These are phyloP conservation scores for Hyles euphorbiae DNA, from an alignment of 1,140 invertebrate species.

Conservation along the genomic window DNA sequence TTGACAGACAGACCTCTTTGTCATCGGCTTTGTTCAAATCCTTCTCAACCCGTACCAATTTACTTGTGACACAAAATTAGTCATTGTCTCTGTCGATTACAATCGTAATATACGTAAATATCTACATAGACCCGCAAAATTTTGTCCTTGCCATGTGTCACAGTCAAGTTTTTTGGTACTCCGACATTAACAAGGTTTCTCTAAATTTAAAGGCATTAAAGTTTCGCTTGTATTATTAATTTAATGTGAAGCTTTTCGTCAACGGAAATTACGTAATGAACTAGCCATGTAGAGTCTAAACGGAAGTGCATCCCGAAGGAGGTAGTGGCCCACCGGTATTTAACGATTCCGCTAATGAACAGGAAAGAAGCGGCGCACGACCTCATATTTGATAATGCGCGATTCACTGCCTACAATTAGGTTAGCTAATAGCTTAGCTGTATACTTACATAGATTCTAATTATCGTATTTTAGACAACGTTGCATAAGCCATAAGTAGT, in stretches of 20 bases:
- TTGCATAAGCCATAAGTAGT: slow-evolving; percentile 11
- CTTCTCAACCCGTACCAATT: background rate
- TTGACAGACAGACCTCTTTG: slow-evolving; percentile 45
- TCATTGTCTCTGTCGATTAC: background rate
- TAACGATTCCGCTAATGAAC: slow-evolving; percentile 48
- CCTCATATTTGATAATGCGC: slow-evolving; percentile 26
- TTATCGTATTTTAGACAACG: slow-evolving; percentile 8
- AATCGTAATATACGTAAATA: background rate
- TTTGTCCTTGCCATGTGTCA: no score
- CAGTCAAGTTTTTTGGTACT: no score
- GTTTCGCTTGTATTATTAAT: no score
- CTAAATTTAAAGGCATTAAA: no score
- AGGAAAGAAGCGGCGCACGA: slow-evolving; percentile 29
- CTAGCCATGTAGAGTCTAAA: slow-evolving; percentile 32
- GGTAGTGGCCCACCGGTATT: slow-evolving; percentile 32
- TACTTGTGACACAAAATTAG: background rate
- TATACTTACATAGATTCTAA: background rate
- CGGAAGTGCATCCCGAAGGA: slow-evolving; percentile 39
- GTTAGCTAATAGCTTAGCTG: slow-evolving; percentile 11
- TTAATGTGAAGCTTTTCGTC: slow-evolving; percentile 4
- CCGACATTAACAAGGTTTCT: no score
- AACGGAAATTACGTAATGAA: slow-evolving; percentile 52
- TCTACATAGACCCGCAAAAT: background rate
- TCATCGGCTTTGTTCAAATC: slow-evolving; percentile 20
- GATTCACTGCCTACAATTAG: slow-evolving; percentile 23